Evolutionary conservation across 2,888 invertebrate genomes (phyloP).

Genomic region (Pyralis farinalis): DNA sequence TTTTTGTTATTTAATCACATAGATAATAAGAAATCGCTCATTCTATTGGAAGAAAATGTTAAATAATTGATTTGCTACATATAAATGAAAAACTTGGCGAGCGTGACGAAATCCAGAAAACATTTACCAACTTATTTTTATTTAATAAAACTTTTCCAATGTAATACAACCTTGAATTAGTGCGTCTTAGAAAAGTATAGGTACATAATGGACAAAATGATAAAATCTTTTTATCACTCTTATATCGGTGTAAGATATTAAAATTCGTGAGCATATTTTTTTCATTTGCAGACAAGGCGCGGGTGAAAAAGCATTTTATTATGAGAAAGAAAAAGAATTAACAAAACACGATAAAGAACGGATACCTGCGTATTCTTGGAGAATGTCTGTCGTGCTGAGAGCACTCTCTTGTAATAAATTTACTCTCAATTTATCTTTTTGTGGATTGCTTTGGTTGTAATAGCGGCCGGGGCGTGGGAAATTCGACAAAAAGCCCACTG

Average conservation of each 20-base stretch:
- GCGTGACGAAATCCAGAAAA: neutral
- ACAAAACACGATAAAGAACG: slow-evolving; percentile 48
- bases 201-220: neutral
- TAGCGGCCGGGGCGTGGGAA: slow-evolving; percentile 48
- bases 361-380: slow-evolving; percentile 56
- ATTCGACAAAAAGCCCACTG: slow-evolving; percentile 50
- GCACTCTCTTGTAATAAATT: slow-evolving; percentile 64
- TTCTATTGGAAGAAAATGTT: neutral
- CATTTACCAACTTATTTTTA: neutral
- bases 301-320: slow-evolving; percentile 23
- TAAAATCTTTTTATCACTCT: neutral
- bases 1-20: too few species aligned
- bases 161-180: neutral
- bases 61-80: neutral
- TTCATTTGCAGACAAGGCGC: slow-evolving; percentile 13
- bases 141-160: neutral
- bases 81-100: neutral
- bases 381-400: slow-evolving; percentile 66
- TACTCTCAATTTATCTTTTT: slow-evolving; percentile 68
- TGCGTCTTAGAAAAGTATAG: neutral
- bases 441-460: slow-evolving; percentile 61
- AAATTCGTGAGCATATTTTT: slow-evolving; percentile 10
- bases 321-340: slow-evolving; percentile 38
- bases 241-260: neutral
- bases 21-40: too few species aligned